Evolutionary conservation across 2,113 vertebrate genomes (phyloP).

Genomic region (Azemiops feae): DNA sequence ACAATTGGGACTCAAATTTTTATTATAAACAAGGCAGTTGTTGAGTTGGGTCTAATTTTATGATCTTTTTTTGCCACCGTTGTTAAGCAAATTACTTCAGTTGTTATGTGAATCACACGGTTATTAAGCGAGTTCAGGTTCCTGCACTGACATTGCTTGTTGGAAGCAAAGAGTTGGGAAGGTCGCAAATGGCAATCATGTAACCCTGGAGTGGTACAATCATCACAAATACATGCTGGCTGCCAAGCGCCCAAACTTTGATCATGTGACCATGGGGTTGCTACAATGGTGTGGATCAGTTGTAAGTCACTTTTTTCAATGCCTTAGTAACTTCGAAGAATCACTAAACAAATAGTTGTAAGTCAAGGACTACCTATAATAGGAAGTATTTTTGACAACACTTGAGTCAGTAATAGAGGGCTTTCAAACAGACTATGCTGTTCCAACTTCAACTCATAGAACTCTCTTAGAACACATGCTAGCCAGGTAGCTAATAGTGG

Average conservation of each 20-base stretch:
- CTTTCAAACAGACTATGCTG: background rate
- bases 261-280: background rate
- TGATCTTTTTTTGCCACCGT: no score
- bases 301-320: background rate
- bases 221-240: background rate
- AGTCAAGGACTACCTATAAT: background rate
- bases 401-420: background rate
- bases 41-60: no score
- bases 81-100: no score
- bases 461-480: background rate
- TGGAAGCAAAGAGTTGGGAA: no score
- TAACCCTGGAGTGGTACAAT: no score
- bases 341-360: background rate
- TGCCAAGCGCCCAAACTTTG: background rate
- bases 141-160: no score
- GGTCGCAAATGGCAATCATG: no score
- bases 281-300: background rate
- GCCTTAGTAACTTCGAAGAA: background rate
- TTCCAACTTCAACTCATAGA: background rate
- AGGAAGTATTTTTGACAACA: background rate
- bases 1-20: no score
- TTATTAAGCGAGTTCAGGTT: no score
- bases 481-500: background rate
- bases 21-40: no score
- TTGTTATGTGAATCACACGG: no score